Evolutionary conservation across 2,797 vertebrate genomes (phyloP), one percentile per base, ranked within the genome.

Genomic region (Dromococcyx pavoninus): DNA sequence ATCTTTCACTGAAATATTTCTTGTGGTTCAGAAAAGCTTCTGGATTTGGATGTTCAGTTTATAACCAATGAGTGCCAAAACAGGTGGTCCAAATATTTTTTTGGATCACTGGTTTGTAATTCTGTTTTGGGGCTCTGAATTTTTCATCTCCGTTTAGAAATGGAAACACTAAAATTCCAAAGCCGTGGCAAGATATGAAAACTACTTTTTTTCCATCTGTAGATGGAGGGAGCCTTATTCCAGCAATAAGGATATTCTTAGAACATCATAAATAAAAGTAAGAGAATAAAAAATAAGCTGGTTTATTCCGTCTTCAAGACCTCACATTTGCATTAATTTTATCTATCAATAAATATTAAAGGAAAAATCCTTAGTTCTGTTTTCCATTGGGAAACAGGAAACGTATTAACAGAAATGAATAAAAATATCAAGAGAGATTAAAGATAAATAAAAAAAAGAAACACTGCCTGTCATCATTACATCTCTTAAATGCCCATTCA

Each of bases 91-190:
- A 53, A 35, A 65, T 70, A 27, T 19, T 64, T 86, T 44, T 89
- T 79, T 93, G 79, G 66, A 75, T 89, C 44, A 30, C 32, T 69
- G 33, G 13, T 10, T 88, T 90, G 11, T 46, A 78, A 46, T 48
- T 76, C 44, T 54, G 13, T 86, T 90, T 80, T 62, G 46, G 23
- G 58, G 46, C 30, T 75, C n/a, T 86, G 51, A 76, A 74, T 90
- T 90, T 94, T 94, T 93, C 51, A 41, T 88, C 77, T 70, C 56
- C 10, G 0, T 86, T 94, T 90, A 88, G 83, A 81, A 84, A 76
- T 86, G 64, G 58, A 79, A 91, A 76, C 23, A 30, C 7, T 48
- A 66, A 95, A 86, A 32, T 83, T 84, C 71, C 32, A 57, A 72
- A 91, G 51, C 15, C 33, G 56, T 91, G 66, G 65, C 79, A 93